Evolutionary conservation across 2,113 vertebrate genomes (phyloP), one percentile per base, ranked within the genome.

Genomic region (Syngnathus typhle): DNA sequence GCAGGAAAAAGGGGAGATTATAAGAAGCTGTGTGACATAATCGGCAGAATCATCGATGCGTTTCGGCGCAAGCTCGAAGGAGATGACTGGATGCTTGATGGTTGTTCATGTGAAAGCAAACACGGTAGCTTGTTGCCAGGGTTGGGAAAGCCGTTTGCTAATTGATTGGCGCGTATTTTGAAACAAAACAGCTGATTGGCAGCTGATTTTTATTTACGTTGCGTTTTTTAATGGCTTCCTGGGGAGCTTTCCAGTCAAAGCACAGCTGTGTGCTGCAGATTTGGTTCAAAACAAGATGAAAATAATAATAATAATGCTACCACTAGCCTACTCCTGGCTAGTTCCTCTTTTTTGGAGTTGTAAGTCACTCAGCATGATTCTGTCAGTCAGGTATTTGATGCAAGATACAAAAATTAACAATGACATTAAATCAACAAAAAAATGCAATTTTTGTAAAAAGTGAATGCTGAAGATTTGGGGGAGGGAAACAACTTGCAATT

Each of bases 121-220:
- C 27, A 32, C 27, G 27, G 27, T 32, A 32, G 27, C 27, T 32
- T 32, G 27, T 32, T 32, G 15, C 21, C 12, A 23, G 52, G 10
- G 13, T 87, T 84, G 85, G 81, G 88, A 89, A 89, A 80, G 69
- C 77, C n/a, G 84, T 79, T 78, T 74, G 61, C 82, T 90, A 89
- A 91, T 88, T 87, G 80, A 88, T 90, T 83, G 78, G 68, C 72
- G 81, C 80, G 73, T 72, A 80, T 80, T 84, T 84, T 70, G 75
- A 85, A 86, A 86, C 80, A 79, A 81, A 65, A 79, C 71, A 72
- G 75, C 85, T 86, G 89, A 88, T 86, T 90, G 73, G 55, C 55
- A 67, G 77, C 72, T 88, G 89, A 90, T 91, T 90, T 71, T 77
- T 91, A 84, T 90, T 92, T 91, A 89, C 80, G 81, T 90, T 88